phyloP scores from a whole-genome alignment of 2,113 vertebrate species.

The Hyperopisus bebe region DNA sequence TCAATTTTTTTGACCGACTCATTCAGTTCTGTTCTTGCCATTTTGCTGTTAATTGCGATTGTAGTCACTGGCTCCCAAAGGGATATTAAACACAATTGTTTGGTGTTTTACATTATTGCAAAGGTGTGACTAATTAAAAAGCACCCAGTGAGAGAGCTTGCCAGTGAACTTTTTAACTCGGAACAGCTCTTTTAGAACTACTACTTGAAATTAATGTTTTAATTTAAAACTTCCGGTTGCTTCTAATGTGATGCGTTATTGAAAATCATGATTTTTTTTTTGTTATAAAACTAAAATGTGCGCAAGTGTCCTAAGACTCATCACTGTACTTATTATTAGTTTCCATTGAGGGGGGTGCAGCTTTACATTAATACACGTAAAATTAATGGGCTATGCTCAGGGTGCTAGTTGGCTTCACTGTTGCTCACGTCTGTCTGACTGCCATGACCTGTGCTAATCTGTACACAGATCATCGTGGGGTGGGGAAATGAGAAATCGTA shows the following conservation, averaged over 20 bases:
- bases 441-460: neutral
- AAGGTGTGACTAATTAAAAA: no score
- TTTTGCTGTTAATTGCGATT: neutral
- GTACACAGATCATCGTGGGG: constrained; percentile 51
- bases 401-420: neutral
- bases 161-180: no score
- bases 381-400: neutral
- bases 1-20: neutral
- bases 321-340: neutral
- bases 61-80: neutral
- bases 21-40: neutral
- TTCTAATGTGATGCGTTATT: no score
- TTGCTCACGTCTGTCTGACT: neutral
- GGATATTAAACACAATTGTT: neutral
- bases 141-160: no score
- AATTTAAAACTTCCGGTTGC: no score
- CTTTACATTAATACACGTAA: neutral
- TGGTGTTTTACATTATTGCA: neutral
- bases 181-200: no score
- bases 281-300: neutral
- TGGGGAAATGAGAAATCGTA: constrained; percentile 60
- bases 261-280: no score
- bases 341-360: neutral
- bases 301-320: neutral
- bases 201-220: no score